Base-by-base conservation (phyloP, 2,888 invertebrate species). In the Euzophera pinguis region DNA sequence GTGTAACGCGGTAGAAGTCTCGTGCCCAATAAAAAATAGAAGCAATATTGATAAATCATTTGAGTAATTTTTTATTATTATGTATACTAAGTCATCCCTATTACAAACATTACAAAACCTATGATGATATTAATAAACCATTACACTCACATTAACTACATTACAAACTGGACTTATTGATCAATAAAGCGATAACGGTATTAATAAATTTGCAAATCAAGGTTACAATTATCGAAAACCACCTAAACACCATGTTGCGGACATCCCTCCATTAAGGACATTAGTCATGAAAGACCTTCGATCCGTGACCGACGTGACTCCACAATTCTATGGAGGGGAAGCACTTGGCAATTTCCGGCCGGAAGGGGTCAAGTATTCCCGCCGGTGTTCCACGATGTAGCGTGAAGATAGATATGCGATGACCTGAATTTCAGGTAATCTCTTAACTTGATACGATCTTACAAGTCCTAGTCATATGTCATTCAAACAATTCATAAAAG, bases 331-430 rank as follows among this genome's bases (percentile, higher is more conserved):
- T 56, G 53, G 58, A 47, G 49, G 57, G 72, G 74, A 75, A 75
- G 73, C 69, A 67, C 69, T 71, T 62, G 54, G 71, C 69, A 76
- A 81, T 78, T 75, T 82, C 81, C 78, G 60, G 61, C 57, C 61
- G 69, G 71, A 69, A 58, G 76, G 66, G 78, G 80, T 80, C 78
- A 78, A 73, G 69, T 69, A 62, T 67, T 69, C 62, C 66, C 56
- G 65, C 61, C 69, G 66, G 64, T 14, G 29, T 62, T 53, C 63
- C 55, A 64, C 60, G 73, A 74, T 70, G 64, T 57, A 57, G 71
- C 68, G 58, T 71, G 63, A 74, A 73, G 63, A 63, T 64, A 62
- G 67, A 62, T 70, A 74, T 79, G 63, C 63, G 62, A 62, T 61
- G 75, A 57, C 73, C 75, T 69, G 62, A 56, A 59, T 54, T 42